Percentiles rank a stretch among this genome's conserved stretches.
These are phyloP conservation scores for Rissa tridactyla DNA, from an alignment of 2,113 vertebrate genomes.

Conservation along the genomic window DNA sequence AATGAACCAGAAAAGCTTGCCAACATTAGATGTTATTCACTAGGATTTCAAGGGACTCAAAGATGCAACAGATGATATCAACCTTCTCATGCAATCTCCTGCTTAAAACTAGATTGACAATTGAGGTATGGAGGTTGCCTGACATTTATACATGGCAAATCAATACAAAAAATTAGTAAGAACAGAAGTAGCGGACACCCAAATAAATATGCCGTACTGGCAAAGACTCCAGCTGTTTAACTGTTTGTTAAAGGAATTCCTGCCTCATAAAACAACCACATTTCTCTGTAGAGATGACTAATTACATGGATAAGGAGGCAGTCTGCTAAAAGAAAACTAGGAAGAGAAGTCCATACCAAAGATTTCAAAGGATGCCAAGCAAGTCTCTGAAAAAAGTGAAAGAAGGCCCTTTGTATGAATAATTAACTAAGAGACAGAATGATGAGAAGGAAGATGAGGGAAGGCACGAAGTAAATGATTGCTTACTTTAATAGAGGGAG, in stretches of 20 bases:
- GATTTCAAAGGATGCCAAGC: not conserved
- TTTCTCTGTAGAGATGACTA: not conserved
- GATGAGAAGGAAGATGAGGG: not conserved
- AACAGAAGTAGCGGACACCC: not conserved
- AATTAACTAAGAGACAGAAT: not conserved
- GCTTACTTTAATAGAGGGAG: not conserved
- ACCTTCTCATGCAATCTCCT: not conserved
- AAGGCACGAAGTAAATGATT: not conserved
- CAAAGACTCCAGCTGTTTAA: not conserved
- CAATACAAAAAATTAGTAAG: not conserved
- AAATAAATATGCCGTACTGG: not conserved
- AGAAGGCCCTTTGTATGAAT: not conserved
- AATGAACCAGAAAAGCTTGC: not conserved
- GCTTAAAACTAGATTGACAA: not conserved
- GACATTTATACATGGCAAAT: not conserved
- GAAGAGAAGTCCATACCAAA: not conserved
- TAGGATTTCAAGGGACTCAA: not conserved
- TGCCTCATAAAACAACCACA: not conserved
- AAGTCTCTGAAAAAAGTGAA: not conserved
- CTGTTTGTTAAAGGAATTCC: not conserved
- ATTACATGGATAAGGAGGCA: not conserved
- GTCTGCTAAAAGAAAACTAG: not conserved
- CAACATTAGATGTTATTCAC: not conserved
- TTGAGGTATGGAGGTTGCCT: not conserved
- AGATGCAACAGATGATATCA: not conserved